phyloP scores from a whole-genome alignment of 2,888 invertebrate genomes.

The Agrotis clavis region DNA sequence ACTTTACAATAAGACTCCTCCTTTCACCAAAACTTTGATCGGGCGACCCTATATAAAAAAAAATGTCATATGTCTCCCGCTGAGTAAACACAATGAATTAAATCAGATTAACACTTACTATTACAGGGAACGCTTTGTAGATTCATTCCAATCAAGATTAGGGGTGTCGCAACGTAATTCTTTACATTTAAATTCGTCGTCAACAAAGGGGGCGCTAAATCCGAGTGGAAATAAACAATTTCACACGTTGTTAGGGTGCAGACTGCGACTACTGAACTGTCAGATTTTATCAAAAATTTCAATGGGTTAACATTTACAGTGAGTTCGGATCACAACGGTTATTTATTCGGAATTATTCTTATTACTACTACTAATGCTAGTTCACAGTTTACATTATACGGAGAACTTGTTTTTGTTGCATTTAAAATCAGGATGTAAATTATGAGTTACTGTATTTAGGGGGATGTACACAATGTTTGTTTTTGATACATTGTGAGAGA shows the following conservation, averaged over 20 bases:
- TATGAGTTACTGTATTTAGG: conserved; percentile 10
- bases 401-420: conserved; percentile 29
- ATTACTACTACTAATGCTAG: conserved; percentile 37
- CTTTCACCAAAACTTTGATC: conserved; percentile 64
- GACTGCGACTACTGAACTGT: conserved; percentile 55
- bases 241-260: conserved; percentile 79
- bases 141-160: conserved; percentile 88
- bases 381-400: conserved; percentile 20
- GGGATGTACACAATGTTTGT: neutral
- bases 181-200: conserved; percentile 82
- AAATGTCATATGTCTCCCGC: conserved; percentile 81
- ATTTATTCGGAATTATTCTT: conserved; percentile 62
- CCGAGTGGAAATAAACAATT: conserved; percentile 83
- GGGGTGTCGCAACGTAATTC: conserved; percentile 86
- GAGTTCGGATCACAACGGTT: conserved; percentile 57
- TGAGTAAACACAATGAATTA: conserved; percentile 86
- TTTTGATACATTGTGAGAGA: neutral
- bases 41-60: conserved; percentile 75
- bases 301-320: conserved; percentile 70
- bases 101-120: conserved; percentile 90
- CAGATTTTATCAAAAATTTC: conserved; percentile 80
- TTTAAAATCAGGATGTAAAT: neutral
- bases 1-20: conserved; percentile 69
- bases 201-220: conserved; percentile 83
- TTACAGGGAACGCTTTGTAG: conserved; percentile 83